These are phyloP conservation scores for Oxycera nigricornis DNA, from an alignment of 2,888 invertebrate species.

Conservation along the genomic window DNA sequence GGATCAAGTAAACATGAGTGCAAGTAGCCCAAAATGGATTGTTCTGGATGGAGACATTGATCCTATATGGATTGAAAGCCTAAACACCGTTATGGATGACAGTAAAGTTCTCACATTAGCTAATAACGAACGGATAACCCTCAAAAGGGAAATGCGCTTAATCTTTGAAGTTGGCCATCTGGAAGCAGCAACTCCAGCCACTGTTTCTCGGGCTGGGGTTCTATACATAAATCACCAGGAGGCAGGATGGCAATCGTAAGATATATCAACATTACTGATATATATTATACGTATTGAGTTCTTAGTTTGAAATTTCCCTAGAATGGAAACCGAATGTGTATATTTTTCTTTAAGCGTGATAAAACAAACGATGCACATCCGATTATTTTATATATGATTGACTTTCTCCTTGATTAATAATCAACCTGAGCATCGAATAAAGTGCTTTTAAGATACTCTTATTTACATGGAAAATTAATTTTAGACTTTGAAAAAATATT, in stretches of 20 bases:
- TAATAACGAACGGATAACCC: slow-evolving; percentile 92
- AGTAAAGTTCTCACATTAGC: slow-evolving; percentile 94
- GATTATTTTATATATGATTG: too few species aligned
- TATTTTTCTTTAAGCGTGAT: too few species aligned
- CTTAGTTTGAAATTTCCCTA: background rate
- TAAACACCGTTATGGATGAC: slow-evolving; percentile 97
- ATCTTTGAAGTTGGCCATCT: slow-evolving; percentile 92
- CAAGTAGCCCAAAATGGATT: slow-evolving; percentile 91
- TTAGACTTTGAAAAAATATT: too few species aligned
- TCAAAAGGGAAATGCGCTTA: slow-evolving; percentile 87
- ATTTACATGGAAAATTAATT: too few species aligned
- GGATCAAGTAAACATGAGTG: slow-evolving; percentile 85
- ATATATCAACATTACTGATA: too few species aligned
- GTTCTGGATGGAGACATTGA: slow-evolving; percentile 92
- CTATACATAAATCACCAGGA: slow-evolving; percentile 93
- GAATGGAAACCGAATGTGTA: background rate
- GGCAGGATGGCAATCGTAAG: slow-evolving; percentile 93
- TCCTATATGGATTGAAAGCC: slow-evolving; percentile 88
- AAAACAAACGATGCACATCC: too few species aligned
- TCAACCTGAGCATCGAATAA: too few species aligned
- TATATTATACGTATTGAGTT: background rate
- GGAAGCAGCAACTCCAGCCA: slow-evolving; percentile 93
- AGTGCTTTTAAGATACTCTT: too few species aligned
- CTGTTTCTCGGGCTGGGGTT: slow-evolving; percentile 94
- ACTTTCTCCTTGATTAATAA: too few species aligned